These are phyloP conservation scores for Lymantria monacha DNA, from an alignment of 2,888 invertebrate species.

Conservation along the genomic window DNA sequence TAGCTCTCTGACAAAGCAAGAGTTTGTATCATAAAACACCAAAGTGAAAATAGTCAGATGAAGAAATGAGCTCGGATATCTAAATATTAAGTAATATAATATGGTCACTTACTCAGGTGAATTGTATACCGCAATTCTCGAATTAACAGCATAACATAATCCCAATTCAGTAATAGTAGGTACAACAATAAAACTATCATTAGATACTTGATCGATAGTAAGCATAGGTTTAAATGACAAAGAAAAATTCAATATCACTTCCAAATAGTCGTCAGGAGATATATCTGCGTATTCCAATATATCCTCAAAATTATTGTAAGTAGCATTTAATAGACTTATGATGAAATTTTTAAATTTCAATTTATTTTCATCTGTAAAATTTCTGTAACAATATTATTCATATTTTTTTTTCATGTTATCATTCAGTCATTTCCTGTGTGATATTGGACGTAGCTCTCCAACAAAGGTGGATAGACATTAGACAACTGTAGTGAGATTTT, in stretches of 20 bases:
- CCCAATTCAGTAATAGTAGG: slow-evolving; percentile 87
- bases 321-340: slow-evolving; percentile 79
- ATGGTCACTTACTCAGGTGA: slow-evolving; percentile 73
- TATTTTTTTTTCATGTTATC: background rate
- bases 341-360: slow-evolving; percentile 79
- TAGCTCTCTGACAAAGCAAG: no score
- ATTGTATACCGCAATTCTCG: slow-evolving; percentile 83
- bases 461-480: no score
- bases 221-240: slow-evolving; percentile 71
- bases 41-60: no score
- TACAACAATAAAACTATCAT: slow-evolving; percentile 74
- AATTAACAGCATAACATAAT: slow-evolving; percentile 86
- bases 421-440: no score
- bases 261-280: slow-evolving; percentile 77
- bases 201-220: slow-evolving; percentile 77
- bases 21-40: no score
- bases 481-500: no score
- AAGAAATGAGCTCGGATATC: no score
- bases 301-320: slow-evolving; percentile 82
- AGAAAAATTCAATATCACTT: slow-evolving; percentile 78
- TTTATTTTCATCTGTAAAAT: slow-evolving; percentile 67
- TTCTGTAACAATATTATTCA: slow-evolving; percentile 44
- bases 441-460: no score
- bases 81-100: no score
- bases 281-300: slow-evolving; percentile 81